Base-by-base conservation (phyloP, 2,888 invertebrate species). In the Apantesis nais region DNA sequence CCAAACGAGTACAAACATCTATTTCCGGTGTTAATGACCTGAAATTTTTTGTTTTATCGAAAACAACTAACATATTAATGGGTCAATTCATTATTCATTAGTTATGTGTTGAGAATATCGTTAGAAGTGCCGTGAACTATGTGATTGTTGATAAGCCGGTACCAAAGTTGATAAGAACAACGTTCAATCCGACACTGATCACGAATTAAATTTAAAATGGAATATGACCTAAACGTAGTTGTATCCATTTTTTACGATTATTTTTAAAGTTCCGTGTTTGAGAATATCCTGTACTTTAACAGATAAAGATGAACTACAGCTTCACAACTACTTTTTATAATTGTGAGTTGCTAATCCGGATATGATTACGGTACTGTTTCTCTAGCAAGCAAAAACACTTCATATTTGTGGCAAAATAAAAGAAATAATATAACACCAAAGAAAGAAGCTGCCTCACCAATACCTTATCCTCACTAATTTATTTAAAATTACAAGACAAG, bases 71-170 rank as follows among this genome's bases (percentile, higher is more conserved):
- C 84, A 90, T 55, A 92, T 94, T 93, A 94, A 93, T 93, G 90
- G 93, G 90, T 92, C 93, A 90, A 82, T 89, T 92, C 90, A 92
- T 90, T 90, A 87, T 87, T 87, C 85, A 83, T 80, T 83, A 84
- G 80, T 90, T 88, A 92, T 91, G 91, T 91, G 80, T 80, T 44
- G 66, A 14, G n/a, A 60, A 66, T 66, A 75, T 77, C 80, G 89
- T 84, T 85, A 77, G 78, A 82, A 77, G 80, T 77, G 83, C 84
- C 83, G 83, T 88, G 80, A 88, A 86, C 75, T 85, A 78, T 86
- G 82, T 80, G 89, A 86, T 83, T 85, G 85, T 86, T 86, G 81
- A 75, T 80, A 81, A 81, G 73, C 44, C 39, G 69, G 66, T 74
- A 64, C 62, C 66, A 62, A 68, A 44, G 52, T 66, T 76, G 78